Base-by-base conservation (phyloP, 2,888 invertebrate species). In the Chaitophorus viminalis region DNA sequence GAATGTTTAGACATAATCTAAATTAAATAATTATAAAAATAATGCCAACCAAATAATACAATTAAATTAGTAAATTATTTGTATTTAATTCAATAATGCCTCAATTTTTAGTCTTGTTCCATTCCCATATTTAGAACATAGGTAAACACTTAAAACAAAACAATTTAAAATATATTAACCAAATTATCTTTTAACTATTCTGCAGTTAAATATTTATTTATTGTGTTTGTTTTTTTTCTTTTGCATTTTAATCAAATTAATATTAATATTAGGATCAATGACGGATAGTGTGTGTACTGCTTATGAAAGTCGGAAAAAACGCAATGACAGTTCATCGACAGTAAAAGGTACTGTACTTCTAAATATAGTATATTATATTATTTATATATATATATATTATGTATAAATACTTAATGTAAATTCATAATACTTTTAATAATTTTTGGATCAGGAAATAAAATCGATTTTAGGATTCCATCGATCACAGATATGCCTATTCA, bases 251-350 rank as follows among this genome's bases (percentile, higher is more conserved):
- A 68, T 85, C 68, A 25, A 85, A 88, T 82, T 85, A 74, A 87
- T 89, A 89, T 88, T 88, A 89, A 89, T 90, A 90, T 21, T 89
- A 92, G 92, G 92, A 81, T 94, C 94, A 3, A 91, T 94, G 88
- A 94, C 94, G 46, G 94, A 94, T 90, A 94, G 94, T 90, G 92
- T 94, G 88, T 93, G 94, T 90, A 94, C 94, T 21, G 92, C 93
- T 11, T 94, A 94, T 90, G 94, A 94, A 90, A 92, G 91, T 90
- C 91, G 78, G 52, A 89, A 81, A 52, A 39, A 88, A 74, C 77
- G 29, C 17, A 74, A 89, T 75, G 84, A 88, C 76, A 87, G 39
- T 75, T 81, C 79, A 46, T 33, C 84, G 21, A 72, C 77, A 70
- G 18, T 89, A 79, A 82, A 70, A 79, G 76, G 90, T 89, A 85